These are phyloP conservation scores for Poeciliopsis infans DNA, from an alignment of 2,797 vertebrate genomes.

Conservation along the genomic window DNA sequence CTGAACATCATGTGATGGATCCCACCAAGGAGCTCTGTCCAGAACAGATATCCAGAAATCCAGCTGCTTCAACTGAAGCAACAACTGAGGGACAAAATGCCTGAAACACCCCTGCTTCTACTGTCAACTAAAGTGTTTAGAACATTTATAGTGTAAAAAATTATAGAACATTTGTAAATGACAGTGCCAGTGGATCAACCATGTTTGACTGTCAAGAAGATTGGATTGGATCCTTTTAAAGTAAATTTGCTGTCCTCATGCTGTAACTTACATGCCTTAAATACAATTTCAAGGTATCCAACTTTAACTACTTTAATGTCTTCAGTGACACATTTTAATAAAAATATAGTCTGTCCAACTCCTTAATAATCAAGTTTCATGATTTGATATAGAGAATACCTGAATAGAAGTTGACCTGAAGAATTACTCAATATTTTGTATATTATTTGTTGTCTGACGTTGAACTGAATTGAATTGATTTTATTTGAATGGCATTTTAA, in stretches of 20 bases:
- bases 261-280: background rate
- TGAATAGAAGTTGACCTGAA: background rate
- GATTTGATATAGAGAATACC: background rate
- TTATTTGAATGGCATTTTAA: too few relatives aligned
- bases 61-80: background rate
- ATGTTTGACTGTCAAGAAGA: background rate
- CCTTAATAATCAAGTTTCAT: background rate
- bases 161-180: background rate
- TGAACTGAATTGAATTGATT: too few relatives aligned
- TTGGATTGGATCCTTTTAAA: background rate
- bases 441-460: background rate
- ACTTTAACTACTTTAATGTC: background rate
- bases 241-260: background rate
- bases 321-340: background rate
- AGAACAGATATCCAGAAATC: background rate
- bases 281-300: background rate
- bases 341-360: background rate
- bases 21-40: conserved; percentile 49
- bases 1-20: conserved; percentile 37
- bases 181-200: background rate
- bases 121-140: background rate
- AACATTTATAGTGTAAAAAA: background rate
- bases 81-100: background rate
- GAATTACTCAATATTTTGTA: background rate
- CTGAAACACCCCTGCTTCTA: background rate